A percentile compares a stretch with the other conserved stretches of the same genome.
Conservation (phyloP, 1,140 invertebrate genomes). For the Prorops nasuta region DNA sequence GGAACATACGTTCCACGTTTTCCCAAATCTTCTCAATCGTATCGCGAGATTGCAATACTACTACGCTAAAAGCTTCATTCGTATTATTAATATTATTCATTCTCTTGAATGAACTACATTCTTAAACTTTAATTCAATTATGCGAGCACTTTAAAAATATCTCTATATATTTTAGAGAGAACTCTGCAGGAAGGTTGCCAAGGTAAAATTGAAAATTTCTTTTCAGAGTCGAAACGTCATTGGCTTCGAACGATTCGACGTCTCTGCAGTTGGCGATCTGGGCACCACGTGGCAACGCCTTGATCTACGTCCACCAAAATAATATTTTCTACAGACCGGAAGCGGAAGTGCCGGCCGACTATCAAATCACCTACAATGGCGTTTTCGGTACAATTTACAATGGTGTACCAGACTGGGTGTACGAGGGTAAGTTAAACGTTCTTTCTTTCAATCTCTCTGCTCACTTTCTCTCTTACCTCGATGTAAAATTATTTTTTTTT, state of each 20-base stretch:
- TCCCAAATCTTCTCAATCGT: no score
- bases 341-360: conserved; percentile 50
- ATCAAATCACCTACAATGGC: conserved; percentile 59
- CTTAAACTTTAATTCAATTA: no score
- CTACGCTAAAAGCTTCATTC: no score
- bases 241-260: conserved; percentile 54
- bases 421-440: conserved; percentile 64
- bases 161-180: no score
- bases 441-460: background rate
- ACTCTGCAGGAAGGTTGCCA: no score
- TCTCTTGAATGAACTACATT: no score
- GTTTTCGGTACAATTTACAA: conserved; percentile 65
- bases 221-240: conserved; percentile 38
- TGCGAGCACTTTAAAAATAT: no score
- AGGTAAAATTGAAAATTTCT: no score
- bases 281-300: conserved; percentile 68
- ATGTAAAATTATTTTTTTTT: background rate
- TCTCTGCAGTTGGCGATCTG: conserved; percentile 68
- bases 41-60: no score
- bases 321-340: conserved; percentile 73
- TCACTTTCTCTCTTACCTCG: background rate
- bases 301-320: conserved; percentile 77
- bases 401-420: conserved; percentile 79
- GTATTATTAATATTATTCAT: no score
- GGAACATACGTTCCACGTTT: no score